Evolutionary conservation across 2,888 invertebrate species (phyloP), one percentile per base, ranked within the genome.

Genomic region (Sacculina carcini): DNA sequence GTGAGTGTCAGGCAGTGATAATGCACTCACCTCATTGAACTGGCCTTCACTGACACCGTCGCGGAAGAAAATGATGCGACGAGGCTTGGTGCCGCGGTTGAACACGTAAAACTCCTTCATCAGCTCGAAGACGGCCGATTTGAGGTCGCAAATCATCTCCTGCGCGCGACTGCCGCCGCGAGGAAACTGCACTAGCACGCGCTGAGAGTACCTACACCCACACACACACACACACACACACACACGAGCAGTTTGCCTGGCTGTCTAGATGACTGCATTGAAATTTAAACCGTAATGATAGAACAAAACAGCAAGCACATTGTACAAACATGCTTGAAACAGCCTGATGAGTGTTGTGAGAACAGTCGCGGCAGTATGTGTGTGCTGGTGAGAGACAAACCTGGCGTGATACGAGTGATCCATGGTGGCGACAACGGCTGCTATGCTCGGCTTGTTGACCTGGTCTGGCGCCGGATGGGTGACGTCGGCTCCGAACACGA

Each of bases 11-110:
- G n/a, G n/a, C n/a, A n/a, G n/a, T 5, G 2, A 44, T 5, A 19
- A n/a, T 2, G 14, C 14, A 28, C 10, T 14, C 28, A 44, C 26
- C 48, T 31, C 23, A 12, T 14, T 12, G 29, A 86, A 84, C 58
- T 86, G 82, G 0, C 85, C 84, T 60, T 87, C 85, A 0, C 82
- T 79, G 0, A 87, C 86, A 0, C 87, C 87, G 62, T 87, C 87
- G 1, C 87, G 73, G 56, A 60, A 67, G 53, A 83, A 79, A 44
- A 80, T 73, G 48, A 87, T 76, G 57, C 71, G 72, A 44, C 62
- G 61, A 0, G 82, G 82, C 53, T 73, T 65, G 2, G 72, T 74
- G 12, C 64, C 61, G 29, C 40, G n/a, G 21, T 50, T 46, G 5
- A 31, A 16, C 6, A 63, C 58, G 32, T 64, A 61, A 62, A 77